Conservation (phyloP, 2,797 vertebrate species). For the Lagocephalus sceleratus region DNA sequence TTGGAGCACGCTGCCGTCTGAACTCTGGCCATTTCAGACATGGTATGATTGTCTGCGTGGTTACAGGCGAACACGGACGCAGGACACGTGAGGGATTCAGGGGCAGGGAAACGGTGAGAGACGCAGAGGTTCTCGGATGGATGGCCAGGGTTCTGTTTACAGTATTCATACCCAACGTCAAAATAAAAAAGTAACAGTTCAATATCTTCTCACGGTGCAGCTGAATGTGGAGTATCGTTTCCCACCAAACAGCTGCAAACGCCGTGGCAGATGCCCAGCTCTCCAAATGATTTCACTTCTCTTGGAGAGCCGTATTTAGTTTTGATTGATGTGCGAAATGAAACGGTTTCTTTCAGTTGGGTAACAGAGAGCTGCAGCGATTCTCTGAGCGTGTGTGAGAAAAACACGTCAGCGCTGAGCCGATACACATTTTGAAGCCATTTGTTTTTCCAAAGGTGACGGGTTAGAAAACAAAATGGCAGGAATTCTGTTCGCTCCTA, state of each 20-base stretch:
- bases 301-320: slow-evolving; percentile 53
- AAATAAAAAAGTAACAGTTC: no score
- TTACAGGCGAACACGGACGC: slow-evolving; percentile 19
- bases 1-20: slow-evolving; percentile 37
- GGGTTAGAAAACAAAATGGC: slow-evolving; percentile 37
- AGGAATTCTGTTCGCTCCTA: slow-evolving; percentile 29
- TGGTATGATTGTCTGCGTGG: slow-evolving; percentile 42
- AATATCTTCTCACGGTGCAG: no score
- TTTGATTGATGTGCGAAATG: slow-evolving; percentile 47
- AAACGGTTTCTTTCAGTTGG: slow-evolving; percentile 21
- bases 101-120: no score
- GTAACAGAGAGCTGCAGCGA: slow-evolving; percentile 28
- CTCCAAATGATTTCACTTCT: slow-evolving; percentile 29
- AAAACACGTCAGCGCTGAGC: slow-evolving; percentile 37
- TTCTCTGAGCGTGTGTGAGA: slow-evolving; percentile 20
- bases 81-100: no score
- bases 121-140: no score
- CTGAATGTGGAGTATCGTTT: slow-evolving; percentile 7
- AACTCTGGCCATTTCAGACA: slow-evolving; percentile 60
- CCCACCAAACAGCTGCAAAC: slow-evolving; percentile 26
- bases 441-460: slow-evolving; percentile 44
- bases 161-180: no score
- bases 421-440: slow-evolving; percentile 53
- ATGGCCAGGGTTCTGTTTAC: no score
- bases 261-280: slow-evolving; percentile 36